A percentile compares a stretch with the other conserved stretches of the same genome.
These are phyloP conservation scores for Brachirus orientalis DNA, from an alignment of 2,113 vertebrate species.

Conservation along the genomic window DNA sequence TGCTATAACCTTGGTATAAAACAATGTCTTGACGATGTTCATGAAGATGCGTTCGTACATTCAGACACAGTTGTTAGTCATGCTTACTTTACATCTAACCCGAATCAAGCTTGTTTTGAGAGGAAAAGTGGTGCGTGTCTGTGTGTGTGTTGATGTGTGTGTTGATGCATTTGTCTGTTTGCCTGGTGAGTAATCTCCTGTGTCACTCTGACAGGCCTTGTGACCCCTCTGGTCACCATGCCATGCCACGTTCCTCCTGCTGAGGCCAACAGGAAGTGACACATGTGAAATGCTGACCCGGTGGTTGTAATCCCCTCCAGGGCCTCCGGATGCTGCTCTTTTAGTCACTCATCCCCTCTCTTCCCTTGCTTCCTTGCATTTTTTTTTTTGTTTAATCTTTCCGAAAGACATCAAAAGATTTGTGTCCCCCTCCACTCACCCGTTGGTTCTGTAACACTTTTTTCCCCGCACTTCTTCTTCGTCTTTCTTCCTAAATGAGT, in stretches of 20 bases:
- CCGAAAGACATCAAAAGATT: conserved; percentile 40
- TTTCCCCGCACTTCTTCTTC: conserved; percentile 4
- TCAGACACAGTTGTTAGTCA: conserved; percentile 30
- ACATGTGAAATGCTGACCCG: conserved; percentile 80
- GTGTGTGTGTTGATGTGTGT: conserved; percentile 3
- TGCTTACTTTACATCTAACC: conserved; percentile 34
- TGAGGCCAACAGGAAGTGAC: conserved; percentile 76
- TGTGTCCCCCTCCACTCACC: conserved; percentile 26
- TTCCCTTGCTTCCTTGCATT: background rate
- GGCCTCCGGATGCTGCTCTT: conserved; percentile 73
- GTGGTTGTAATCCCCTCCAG: conserved; percentile 61
- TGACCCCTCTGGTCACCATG: conserved; percentile 63
- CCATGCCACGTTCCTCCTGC: conserved; percentile 57
- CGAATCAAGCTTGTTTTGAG: conserved; percentile 46
- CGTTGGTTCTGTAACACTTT: conserved; percentile 17
- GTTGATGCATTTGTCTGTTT: conserved; percentile 47
- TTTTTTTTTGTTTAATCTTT: conserved; percentile 10
- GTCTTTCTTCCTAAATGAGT: conserved; percentile 49
- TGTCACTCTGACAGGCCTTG: conserved; percentile 72
- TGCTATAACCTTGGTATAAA: too few relatives aligned
- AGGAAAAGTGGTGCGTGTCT: conserved; percentile 5
- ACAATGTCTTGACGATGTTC: background rate
- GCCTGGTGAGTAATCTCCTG: conserved; percentile 65
- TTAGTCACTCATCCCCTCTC: conserved; percentile 53
- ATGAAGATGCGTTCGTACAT: background rate